Evolutionary conservation across 2,888 invertebrate species (phyloP), one percentile per base, ranked within the genome.

Genomic region (Sisyra nigra): DNA sequence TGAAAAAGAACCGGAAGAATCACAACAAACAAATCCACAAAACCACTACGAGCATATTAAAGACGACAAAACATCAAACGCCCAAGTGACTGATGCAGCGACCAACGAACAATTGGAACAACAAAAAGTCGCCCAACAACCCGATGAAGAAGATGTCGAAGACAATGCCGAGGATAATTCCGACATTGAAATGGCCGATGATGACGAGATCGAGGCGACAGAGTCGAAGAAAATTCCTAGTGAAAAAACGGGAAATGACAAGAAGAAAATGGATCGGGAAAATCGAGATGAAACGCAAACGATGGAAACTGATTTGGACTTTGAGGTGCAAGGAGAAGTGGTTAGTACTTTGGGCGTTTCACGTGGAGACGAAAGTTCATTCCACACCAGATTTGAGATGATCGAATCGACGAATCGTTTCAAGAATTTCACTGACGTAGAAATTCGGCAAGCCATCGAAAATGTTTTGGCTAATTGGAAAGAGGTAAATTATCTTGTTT

Each of bases 71-170:
- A 72, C 76, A 45, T 71, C 72, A 48, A 80, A 85, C 55, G 69
- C 80, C 44, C 80, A 86, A 57, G 76, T 74, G 2, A 58, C 82
- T 49, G 85, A 85, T 51, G 76, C 77, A 40, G 84, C 84, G 0
- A 84, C 83, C 0, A 76, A 84, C 59, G 89, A 92, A 49, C 91
- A 93, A 62, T 81, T 81, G 31, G 70, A 82, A 50, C 61, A 73
- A 49, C 77, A 80, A 50, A 24, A 24, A 24, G 24, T 24, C 24
- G 24, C 24, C 24, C 73, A 76, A 33, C 57, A 76, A 5, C 71
- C 74, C n/a, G 68, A 68, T 3, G 71, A 73, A 8, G 69, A 71
- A 32, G 64, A 69, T 3, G 62, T 67, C 6, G 61, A 67, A 24
- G 58, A 65, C 54, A 62, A 69, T 47, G 41, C 43, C 3, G 44